A percentile compares a stretch with the other conserved stretches of the same genome.
These are phyloP conservation scores for Axea sp. DNA, from an alignment of 2,888 invertebrate genomes.

Conservation along the genomic window DNA sequence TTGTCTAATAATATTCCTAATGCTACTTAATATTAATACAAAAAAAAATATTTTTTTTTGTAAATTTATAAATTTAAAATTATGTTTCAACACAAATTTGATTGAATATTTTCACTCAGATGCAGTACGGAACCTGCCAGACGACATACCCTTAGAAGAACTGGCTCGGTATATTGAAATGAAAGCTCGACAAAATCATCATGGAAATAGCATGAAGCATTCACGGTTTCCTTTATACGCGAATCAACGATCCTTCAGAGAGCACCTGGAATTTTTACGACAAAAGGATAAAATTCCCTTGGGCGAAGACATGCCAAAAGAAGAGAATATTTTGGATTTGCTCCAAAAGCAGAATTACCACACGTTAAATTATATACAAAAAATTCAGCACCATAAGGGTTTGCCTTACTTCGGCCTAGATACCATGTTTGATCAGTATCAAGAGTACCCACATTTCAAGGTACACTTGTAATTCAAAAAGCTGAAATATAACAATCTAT, in stretches of 20 bases:
- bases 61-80: no score
- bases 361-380: conserved; percentile 52
- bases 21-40: no score
- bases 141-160: conserved; percentile 67
- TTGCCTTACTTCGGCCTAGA: conserved; percentile 56
- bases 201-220: conserved; percentile 33
- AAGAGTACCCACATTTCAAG: conserved; percentile 50
- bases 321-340: conserved; percentile 62
- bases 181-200: conserved; percentile 57
- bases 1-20: no score
- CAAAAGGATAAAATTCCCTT: conserved; percentile 64
- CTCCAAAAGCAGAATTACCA: conserved; percentile 62
- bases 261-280: conserved; percentile 58
- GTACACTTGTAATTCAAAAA: no score
- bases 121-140: conserved; percentile 67
- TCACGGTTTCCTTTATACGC: conserved; percentile 44
- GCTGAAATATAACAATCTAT: no score
- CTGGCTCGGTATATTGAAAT: conserved; percentile 69
- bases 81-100: no score
- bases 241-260: conserved; percentile 46
- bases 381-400: conserved; percentile 33
- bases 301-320: conserved; percentile 59
- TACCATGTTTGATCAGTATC: conserved; percentile 46
- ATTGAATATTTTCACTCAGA: conserved; percentile 61
- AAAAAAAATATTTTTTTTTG: no score